Conservation (phyloP, 2,888 invertebrate genomes). For the Dicranocentrus wangi region DNA sequence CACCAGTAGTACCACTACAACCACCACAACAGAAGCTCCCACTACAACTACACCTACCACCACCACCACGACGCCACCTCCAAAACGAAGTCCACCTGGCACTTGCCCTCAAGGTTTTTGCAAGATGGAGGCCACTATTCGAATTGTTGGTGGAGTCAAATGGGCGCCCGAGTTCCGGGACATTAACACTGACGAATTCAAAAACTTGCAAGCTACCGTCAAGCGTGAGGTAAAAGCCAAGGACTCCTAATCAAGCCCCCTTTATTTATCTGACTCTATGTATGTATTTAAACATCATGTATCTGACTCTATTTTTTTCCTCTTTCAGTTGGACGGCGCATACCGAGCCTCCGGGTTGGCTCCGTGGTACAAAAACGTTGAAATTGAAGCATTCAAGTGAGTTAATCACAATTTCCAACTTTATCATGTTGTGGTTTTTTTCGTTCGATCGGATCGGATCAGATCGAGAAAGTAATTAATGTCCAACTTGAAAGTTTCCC, state of each 20-base stretch:
- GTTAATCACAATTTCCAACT: slow-evolving; percentile 24
- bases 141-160: slow-evolving; percentile 85
- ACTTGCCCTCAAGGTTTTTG: slow-evolving; percentile 76
- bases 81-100: slow-evolving; percentile 76
- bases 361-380: slow-evolving; percentile 88
- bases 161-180: slow-evolving; percentile 91
- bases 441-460: too few relatives aligned
- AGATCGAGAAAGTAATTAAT: too few relatives aligned
- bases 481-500: too few relatives aligned
- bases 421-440: too few relatives aligned
- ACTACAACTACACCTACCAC: slow-evolving; percentile 80
- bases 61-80: slow-evolving; percentile 82
- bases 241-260: too few relatives aligned
- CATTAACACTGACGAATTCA: slow-evolving; percentile 90
- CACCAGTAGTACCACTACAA: slow-evolving; percentile 79
- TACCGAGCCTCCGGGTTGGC: slow-evolving; percentile 84
- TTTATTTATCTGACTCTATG: too few relatives aligned
- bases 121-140: slow-evolving; percentile 89
- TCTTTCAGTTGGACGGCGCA: slow-evolving; percentile 86
- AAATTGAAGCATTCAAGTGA: slow-evolving; percentile 88
- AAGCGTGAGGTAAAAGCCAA: slow-evolving; percentile 69
- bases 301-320: too few relatives aligned
- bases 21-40: slow-evolving; percentile 76
- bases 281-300: too few relatives aligned
- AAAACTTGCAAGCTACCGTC: slow-evolving; percentile 78